phyloP scores from a whole-genome alignment of 2,113 vertebrate genomes.

The Burhinus oedicnemus region DNA sequence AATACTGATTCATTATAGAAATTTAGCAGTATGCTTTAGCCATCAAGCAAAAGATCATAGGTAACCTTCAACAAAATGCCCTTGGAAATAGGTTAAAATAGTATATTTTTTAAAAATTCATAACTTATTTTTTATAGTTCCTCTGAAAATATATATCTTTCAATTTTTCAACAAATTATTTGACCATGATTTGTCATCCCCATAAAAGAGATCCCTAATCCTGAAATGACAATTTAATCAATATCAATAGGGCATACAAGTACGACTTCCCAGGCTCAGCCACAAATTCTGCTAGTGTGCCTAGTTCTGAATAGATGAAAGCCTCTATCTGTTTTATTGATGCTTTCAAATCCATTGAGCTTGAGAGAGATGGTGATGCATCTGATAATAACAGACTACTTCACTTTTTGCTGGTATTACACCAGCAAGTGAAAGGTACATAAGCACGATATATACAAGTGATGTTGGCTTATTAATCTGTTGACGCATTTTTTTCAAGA shows the following conservation, averaged over 20 bases:
- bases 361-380: neutral
- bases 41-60: neutral
- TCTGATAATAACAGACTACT: neutral
- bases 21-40: neutral
- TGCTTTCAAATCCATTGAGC: neutral
- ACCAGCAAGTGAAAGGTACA: neutral
- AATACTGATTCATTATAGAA: neutral
- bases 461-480: neutral
- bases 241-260: neutral
- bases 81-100: neutral
- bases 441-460: neutral
- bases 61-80: neutral
- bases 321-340: neutral
- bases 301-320: neutral
- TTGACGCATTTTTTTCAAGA: neutral
- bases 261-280: neutral
- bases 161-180: neutral
- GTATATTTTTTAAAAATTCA: neutral
- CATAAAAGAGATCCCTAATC: neutral
- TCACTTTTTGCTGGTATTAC: neutral
- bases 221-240: slow-evolving; percentile 11
- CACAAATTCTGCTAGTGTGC: neutral
- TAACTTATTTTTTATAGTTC: neutral
- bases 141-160: neutral
- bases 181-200: neutral